These are phyloP conservation scores for Pantherophis vulpinus DNA, from an alignment of 2,797 vertebrate species.

Conservation along the genomic window DNA sequence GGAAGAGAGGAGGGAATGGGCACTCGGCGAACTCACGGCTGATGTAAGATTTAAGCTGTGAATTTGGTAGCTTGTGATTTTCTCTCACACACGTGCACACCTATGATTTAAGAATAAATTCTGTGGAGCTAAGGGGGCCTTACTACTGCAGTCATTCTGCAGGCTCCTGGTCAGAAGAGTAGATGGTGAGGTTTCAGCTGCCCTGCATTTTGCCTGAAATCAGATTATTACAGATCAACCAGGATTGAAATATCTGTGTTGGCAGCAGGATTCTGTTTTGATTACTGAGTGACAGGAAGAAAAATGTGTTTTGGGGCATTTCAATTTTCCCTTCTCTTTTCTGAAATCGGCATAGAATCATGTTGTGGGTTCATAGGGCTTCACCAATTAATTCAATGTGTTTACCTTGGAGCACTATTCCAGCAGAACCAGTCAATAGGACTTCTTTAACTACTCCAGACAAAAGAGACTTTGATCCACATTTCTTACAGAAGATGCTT, in stretches of 20 bases:
- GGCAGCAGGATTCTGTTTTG: neutral
- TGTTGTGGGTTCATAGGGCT: neutral
- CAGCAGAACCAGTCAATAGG: neutral
- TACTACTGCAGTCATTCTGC: neutral
- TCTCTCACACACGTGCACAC: neutral
- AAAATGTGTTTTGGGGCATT: neutral
- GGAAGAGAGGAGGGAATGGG: no score
- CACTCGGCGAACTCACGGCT: neutral
- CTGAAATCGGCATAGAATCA: neutral
- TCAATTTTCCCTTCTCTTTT: neutral
- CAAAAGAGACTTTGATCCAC: neutral
- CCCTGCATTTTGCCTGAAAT: neutral
- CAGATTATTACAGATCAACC: neutral
- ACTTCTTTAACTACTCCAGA: neutral
- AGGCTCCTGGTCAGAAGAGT: neutral
- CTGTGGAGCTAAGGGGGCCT: neutral
- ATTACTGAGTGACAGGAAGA: neutral
- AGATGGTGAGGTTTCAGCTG: neutral
- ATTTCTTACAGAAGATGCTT: neutral
- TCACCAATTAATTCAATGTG: neutral
- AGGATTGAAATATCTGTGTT: neutral
- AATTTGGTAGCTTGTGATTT: neutral
- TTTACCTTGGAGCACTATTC: neutral
- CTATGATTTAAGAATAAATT: neutral
- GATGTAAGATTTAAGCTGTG: neutral